These are phyloP conservation scores for Gulo gulo DNA, from an alignment of 2,113 vertebrate species.

Conservation along the genomic window DNA sequence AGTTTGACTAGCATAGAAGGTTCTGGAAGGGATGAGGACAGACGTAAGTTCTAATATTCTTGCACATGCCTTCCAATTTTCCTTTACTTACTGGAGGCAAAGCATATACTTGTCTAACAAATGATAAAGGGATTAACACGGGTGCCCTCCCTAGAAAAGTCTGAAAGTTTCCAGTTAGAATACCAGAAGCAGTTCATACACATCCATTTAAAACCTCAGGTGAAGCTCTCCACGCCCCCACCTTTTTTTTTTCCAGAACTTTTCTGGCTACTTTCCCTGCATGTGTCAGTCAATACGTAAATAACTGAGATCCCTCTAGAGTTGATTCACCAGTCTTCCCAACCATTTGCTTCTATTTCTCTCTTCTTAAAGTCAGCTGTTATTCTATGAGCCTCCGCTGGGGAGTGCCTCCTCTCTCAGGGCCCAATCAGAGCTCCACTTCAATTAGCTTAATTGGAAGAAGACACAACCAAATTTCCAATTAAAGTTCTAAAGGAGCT, in stretches of 20 bases:
- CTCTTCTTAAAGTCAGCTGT: constrained; percentile 69
- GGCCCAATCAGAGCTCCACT: constrained; percentile 76
- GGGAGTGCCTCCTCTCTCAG: constrained; percentile 70
- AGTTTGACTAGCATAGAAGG: not conserved
- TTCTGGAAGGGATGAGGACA: not conserved
- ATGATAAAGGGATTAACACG: not conserved
- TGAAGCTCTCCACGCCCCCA: constrained; percentile 27
- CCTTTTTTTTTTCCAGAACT: constrained; percentile 45
- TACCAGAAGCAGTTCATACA: not conserved
- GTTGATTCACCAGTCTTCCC: constrained; percentile 64
- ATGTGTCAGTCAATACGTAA: constrained; percentile 80
- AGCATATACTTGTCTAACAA: not conserved
- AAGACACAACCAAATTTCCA: constrained; percentile 80
- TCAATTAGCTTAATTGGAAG: constrained; percentile 85
- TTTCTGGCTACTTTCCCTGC: constrained; percentile 68
- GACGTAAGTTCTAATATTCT: not conserved
- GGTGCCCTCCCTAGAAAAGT: not conserved
- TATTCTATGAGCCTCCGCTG: constrained; percentile 63
- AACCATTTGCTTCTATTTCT: constrained; percentile 74
- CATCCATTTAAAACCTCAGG: not conserved
- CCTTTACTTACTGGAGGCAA: not conserved
- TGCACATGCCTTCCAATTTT: not conserved
- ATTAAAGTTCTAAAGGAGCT: constrained; percentile 78
- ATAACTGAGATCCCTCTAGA: constrained; percentile 74
- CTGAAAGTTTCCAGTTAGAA: not conserved